Conservation (phyloP, 2,113 vertebrate species). For the Peucedramus taeniatus region DNA sequence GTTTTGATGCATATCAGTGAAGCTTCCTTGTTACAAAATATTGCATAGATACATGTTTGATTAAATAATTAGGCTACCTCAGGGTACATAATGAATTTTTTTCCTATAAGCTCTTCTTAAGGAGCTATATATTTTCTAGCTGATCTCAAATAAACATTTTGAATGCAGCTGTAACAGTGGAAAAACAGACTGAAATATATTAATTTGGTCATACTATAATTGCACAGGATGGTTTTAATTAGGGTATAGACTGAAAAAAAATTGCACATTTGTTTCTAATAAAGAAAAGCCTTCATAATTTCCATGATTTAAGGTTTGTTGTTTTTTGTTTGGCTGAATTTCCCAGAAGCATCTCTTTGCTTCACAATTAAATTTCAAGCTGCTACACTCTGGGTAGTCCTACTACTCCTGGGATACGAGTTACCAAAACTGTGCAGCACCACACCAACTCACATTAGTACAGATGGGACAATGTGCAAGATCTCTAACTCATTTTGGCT, state of each 20-base stretch:
- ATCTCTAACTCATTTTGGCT: not conserved
- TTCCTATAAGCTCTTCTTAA: not conserved
- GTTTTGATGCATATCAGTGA: not conserved
- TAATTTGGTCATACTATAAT: constrained; percentile 44
- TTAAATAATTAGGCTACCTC: constrained; percentile 13
- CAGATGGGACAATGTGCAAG: not conserved
- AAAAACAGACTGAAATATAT: constrained; percentile 39
- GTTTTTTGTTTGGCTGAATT: constrained; percentile 41
- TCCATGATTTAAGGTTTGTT: constrained; percentile 39
- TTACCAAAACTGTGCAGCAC: not conserved
- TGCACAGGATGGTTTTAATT: constrained; percentile 36
- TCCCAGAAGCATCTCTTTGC: constrained; percentile 36
- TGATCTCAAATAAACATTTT: constrained; percentile 36
- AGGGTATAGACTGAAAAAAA: constrained; percentile 17
- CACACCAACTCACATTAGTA: not conserved
- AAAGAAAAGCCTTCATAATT: constrained; percentile 51
- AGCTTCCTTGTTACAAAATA: not conserved
- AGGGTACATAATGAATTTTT: not conserved
- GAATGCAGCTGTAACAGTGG: constrained; percentile 32
- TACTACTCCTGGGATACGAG: not conserved
- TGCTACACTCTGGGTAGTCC: not conserved
- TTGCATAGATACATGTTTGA: not conserved
- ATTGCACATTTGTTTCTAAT: constrained; percentile 63
- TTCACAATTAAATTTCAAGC: constrained; percentile 28
- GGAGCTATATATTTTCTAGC: not conserved